Conservation (phyloP, 2,113 vertebrate genomes). For the Psophia crepitans region DNA sequence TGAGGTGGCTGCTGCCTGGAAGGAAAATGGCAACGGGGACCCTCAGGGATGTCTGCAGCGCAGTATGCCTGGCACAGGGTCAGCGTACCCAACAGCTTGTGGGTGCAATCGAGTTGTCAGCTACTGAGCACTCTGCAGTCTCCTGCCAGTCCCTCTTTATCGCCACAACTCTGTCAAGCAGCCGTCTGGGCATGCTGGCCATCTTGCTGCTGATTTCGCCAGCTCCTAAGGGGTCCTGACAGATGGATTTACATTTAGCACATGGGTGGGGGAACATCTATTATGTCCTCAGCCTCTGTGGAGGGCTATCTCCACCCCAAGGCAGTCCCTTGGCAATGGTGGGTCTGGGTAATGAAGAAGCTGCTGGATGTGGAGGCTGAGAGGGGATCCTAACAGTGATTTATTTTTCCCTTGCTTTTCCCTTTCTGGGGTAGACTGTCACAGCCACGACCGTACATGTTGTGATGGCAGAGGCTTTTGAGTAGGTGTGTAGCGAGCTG, state of each 20-base stretch:
- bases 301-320: background rate
- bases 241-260: background rate
- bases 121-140: fast-evolving
- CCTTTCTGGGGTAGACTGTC: background rate
- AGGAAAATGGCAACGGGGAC: background rate
- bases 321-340: background rate
- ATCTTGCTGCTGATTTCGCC: background rate
- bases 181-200: background rate
- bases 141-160: background rate
- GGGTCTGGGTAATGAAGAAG: background rate
- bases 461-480: background rate
- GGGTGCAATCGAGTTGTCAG: background rate
- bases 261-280: background rate
- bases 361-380: background rate
- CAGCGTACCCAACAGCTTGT: background rate
- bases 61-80: background rate
- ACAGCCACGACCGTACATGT: background rate
- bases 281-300: background rate
- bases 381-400: background rate
- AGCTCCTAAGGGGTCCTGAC: background rate
- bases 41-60: background rate
- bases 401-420: background rate
- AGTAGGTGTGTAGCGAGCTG: fast-evolving
- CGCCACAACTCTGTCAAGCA: background rate
- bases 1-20: background rate